phyloP scores from a whole-genome alignment of 2,888 invertebrate species.

The Leucophenga montana region DNA sequence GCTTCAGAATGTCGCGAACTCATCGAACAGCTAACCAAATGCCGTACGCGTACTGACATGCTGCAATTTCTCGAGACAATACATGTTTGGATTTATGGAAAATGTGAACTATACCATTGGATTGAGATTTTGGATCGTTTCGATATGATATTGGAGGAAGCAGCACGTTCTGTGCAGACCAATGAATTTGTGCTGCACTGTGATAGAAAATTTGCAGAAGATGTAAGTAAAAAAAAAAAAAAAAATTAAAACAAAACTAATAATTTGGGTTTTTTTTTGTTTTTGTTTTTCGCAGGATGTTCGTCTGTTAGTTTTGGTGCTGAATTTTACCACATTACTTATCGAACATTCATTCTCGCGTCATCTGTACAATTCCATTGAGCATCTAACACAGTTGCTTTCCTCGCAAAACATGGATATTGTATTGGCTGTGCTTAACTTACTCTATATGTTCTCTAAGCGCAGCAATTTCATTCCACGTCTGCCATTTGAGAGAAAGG shows the following conservation, averaged over 20 bases:
- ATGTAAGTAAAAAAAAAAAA: slow-evolving; percentile 73
- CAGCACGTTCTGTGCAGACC: slow-evolving; percentile 74
- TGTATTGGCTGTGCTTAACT: slow-evolving; percentile 86
- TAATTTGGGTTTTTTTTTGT: not conserved
- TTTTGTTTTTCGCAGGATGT: slow-evolving; percentile 75
- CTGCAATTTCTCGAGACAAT: slow-evolving; percentile 80
- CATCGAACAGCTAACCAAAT: slow-evolving; percentile 81
- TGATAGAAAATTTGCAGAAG: slow-evolving; percentile 79
- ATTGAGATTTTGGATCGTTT: slow-evolving; percentile 86
- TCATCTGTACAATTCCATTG: slow-evolving; percentile 90
- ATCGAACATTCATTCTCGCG: slow-evolving; percentile 91
- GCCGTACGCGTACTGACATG: slow-evolving; percentile 79
- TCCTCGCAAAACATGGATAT: slow-evolving; percentile 88
- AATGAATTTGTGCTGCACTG: slow-evolving; percentile 77
- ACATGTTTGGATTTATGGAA: slow-evolving; percentile 88
- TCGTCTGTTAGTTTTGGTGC: slow-evolving; percentile 81
- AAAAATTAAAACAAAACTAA: too few species aligned
- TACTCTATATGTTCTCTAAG: slow-evolving; percentile 91
- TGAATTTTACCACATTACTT: slow-evolving; percentile 86
- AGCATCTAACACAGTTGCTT: slow-evolving; percentile 84
- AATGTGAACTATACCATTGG: slow-evolving; percentile 91
- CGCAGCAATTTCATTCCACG: slow-evolving; percentile 89
- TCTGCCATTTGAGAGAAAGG: slow-evolving; percentile 81
- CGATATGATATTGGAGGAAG: slow-evolving; percentile 83
- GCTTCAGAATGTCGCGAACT: slow-evolving; percentile 84